Evolutionary conservation across 2,888 invertebrate genomes (phyloP).

Genomic region (Oscheius onirici): DNA sequence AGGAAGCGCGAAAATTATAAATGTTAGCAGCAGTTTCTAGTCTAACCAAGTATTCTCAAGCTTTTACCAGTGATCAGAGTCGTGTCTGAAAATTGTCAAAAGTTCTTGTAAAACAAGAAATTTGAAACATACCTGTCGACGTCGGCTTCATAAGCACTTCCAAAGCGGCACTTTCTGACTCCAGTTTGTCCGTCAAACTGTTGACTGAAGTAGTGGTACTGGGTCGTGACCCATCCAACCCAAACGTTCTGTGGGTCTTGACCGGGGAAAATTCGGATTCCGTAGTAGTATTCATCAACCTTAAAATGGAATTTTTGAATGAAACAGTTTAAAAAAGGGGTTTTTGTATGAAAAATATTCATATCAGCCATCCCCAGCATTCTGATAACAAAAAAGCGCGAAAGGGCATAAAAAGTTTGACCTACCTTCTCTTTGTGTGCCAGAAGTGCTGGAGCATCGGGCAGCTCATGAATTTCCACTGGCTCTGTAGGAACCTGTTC

Average conservation of each 20-base stretch:
- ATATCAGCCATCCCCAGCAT: no score
- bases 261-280: constrained; percentile 86
- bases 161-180: constrained; percentile 82
- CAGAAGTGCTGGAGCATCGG: constrained; percentile 47
- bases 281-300: constrained; percentile 97
- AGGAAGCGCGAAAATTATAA: background rate
- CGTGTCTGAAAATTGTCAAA: background rate
- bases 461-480: background rate
- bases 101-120: no score
- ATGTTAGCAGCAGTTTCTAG: background rate
- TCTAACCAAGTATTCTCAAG: background rate
- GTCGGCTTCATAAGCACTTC: constrained; percentile 87
- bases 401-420: no score
- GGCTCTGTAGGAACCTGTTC: constrained; percentile 30
- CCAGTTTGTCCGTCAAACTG: constrained; percentile 51
- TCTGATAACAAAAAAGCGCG: no score
- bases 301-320: constrained; percentile 29
- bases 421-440: constrained; percentile 43
- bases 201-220: constrained; percentile 72
- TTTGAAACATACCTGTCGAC: constrained; percentile 49
- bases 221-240: constrained; percentile 99
- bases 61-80: constrained; percentile 10
- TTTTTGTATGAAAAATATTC: no score
- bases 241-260: constrained; percentile 94
- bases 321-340: no score